Conservation (phyloP, 2,113 vertebrate genomes). For the Lepisosteus osseus region DNA sequence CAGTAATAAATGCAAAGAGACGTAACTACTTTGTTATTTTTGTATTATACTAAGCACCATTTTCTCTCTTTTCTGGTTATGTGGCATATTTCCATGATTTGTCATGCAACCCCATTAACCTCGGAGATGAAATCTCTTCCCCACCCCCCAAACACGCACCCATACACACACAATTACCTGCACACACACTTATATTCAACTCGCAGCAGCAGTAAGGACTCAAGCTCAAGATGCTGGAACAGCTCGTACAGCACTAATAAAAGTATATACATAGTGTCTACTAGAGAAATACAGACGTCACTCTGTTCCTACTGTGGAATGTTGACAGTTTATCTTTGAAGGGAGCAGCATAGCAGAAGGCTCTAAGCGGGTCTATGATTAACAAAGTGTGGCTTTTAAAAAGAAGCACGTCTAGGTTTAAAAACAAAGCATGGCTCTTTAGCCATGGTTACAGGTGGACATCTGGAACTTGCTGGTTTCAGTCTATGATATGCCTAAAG, state of each 20-base stretch:
- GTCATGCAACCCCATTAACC: constrained; percentile 5
- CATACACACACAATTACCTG: not conserved
- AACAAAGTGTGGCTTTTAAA: no score
- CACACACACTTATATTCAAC: not conserved
- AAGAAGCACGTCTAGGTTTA: no score
- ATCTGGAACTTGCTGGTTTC: not conserved
- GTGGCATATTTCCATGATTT: not conserved
- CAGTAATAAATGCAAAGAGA: not conserved
- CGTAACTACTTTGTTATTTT: not conserved
- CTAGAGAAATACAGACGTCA: not conserved
- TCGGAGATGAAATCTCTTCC: not conserved
- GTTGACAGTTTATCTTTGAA: no score
- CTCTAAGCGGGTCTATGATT: no score
- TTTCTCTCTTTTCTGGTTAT: not conserved
- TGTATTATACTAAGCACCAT: not conserved
- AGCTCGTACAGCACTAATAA: not conserved
- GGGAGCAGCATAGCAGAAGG: no score
- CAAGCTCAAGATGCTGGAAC: not conserved
- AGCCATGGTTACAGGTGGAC: no score
- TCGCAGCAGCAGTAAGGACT: constrained; percentile 8
- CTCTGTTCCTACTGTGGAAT: not conserved
- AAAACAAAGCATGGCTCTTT: no score
- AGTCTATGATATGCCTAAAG: not conserved
- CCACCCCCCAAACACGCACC: not conserved
- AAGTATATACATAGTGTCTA: constrained; percentile 4